Percentiles rank a stretch among this genome's conserved stretches.
phyloP scores from a whole-genome alignment of 1,140 invertebrate genomes.

The Orchesella cincta region DNA sequence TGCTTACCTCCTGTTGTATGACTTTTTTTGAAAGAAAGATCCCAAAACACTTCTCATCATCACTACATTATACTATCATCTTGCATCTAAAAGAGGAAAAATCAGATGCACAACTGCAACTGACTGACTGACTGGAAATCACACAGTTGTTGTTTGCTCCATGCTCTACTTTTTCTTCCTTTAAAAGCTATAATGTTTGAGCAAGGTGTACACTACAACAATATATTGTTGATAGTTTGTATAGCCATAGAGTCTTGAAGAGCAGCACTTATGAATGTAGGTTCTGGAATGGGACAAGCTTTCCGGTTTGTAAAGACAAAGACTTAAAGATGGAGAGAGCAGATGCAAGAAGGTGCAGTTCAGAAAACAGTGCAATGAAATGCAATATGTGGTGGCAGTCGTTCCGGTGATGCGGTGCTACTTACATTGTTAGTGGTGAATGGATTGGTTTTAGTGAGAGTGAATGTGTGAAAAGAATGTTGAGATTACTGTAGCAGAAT shows the following conservation, averaged over 20 bases:
- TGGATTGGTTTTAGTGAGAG: neutral
- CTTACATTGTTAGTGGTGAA: neutral
- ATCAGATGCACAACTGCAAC: neutral
- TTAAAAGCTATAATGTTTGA: too few relatives aligned
- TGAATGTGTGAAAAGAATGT: constrained; percentile 5
- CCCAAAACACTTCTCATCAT: neutral
- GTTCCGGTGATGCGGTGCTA: neutral
- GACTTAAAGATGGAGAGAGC: neutral
- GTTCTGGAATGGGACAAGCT: neutral
- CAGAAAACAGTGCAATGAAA: neutral
- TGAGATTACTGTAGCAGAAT: neutral
- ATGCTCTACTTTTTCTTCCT: neutral
- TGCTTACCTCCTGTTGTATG: neutral
- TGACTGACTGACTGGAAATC: neutral
- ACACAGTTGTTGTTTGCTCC: neutral
- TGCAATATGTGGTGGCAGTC: constrained; percentile 5
- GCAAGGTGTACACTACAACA: too few relatives aligned
- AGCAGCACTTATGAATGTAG: neutral
- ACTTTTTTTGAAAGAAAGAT: neutral
- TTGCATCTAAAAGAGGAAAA: neutral
- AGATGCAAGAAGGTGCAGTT: constrained; percentile 8
- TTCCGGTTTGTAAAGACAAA: constrained; percentile 8
- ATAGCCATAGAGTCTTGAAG: too few relatives aligned
- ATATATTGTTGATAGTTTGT: too few relatives aligned
- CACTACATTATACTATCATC: neutral